Base-by-base conservation (phyloP, 1,140 invertebrate genomes). In the Calephelis virginiensis region DNA sequence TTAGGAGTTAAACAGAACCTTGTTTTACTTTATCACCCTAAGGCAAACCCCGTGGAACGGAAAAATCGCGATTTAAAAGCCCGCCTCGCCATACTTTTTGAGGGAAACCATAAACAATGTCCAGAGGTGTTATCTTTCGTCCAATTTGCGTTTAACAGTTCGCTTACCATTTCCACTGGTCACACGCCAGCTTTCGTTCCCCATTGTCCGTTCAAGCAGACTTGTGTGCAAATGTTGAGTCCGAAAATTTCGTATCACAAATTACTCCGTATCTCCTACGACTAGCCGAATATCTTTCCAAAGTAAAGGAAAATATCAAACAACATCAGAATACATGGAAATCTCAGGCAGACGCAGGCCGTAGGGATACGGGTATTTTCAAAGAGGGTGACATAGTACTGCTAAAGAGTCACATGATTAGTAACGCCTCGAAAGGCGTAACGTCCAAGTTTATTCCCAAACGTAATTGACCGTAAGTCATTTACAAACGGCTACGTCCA, bases 61-160 rank as follows among this genome's bases (percentile, higher is more conserved):
- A 82, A 83, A 11, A 92, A 92, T 68, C 62, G 82, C 12, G 83
- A 85, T 12, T 17, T 92, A 0, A 91, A 92, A 64, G 69, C 74
- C 0, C 82, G 82, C 72, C 69, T 92, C 0, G 61, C 74, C 0
- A 81, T 86, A 0, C 80, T 82, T n/a, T 75, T 91, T 0, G 69
- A 76, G 1, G 63, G 77, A 2, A 70, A 86, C 37, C 87, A 92
- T 53, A 45, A 37, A 2, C 59, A 66, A 3, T 91, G 84, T 28
- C 17, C 37, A 6, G 37, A 61, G n/a, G 38, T 10, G 8, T 9
- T 61, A 11, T n/a, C 59, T 61, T 40, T 7, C 38, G 10, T 61
- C 5, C 37, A 5, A 38, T 61, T 61, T 38, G 17, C 59, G 8
- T 6, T 12, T 8, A 12, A 61, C 12, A 11, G 7, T 10, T 12